Evolutionary conservation across 2,797 vertebrate genomes (phyloP).

Genomic region (Parambassis ranga): DNA sequence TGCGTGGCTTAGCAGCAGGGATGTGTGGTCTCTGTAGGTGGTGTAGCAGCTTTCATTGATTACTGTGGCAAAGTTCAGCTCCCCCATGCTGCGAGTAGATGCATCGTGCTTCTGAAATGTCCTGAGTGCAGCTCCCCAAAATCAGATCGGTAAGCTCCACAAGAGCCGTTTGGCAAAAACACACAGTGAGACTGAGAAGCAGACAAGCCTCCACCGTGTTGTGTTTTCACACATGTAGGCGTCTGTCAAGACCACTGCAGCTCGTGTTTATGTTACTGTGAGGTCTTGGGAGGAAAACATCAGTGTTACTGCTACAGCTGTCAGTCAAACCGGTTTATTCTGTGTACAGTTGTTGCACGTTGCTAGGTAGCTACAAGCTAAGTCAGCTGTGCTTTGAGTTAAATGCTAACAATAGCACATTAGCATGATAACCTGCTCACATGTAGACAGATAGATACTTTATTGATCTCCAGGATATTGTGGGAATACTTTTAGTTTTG

Average conservation of each 20-base stretch:
- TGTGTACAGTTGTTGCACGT: too few relatives aligned
- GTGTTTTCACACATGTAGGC: background rate
- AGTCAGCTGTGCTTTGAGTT: background rate
- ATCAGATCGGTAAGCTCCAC: background rate
- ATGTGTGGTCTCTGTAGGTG: conserved; percentile 22
- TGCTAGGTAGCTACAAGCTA: too few relatives aligned
- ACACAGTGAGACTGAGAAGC: background rate
- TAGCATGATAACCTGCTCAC: background rate
- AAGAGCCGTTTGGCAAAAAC: background rate
- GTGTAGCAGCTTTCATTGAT: conserved; percentile 32
- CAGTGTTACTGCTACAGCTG: background rate
- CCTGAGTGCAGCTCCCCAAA: background rate
- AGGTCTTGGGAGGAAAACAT: too few relatives aligned
- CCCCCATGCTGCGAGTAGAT: conserved; percentile 5
- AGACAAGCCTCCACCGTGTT: background rate
- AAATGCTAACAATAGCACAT: background rate
- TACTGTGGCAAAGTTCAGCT: conserved; percentile 15
- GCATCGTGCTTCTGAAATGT: background rate
- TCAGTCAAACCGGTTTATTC: too few relatives aligned
- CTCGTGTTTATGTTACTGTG: background rate
- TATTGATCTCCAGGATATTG: too few relatives aligned
- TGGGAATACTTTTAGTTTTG: too few relatives aligned
- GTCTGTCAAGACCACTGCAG: background rate
- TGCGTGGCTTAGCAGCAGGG: conserved; percentile 3
- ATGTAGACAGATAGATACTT: too few relatives aligned